Base-by-base conservation (phyloP, 2,797 vertebrate species). In the Anguilla marmorata region DNA sequence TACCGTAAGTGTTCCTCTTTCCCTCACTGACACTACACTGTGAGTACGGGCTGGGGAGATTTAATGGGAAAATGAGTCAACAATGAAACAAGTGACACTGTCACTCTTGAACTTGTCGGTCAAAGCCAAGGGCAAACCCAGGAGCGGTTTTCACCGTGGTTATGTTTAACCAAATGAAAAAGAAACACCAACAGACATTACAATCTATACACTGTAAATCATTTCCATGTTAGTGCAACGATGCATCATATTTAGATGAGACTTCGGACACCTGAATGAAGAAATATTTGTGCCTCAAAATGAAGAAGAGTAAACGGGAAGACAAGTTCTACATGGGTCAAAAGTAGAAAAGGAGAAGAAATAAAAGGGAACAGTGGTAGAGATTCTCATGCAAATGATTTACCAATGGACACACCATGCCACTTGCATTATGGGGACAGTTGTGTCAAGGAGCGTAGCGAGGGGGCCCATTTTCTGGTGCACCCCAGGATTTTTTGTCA, bases 361-460 rank as follows among this genome's bases (percentile, higher is more conserved):
- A 87, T 87, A 85, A 88, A 90, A 27, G 87, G 80, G 85, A 86
- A 84, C 87, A 60, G 76, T 85, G 93, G 92, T 93, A 90, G 93
- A 88, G 94, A 93, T 94, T 94, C 93, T 95, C 91, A 95, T 93
- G 95, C 88, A 93, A 92, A 95, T 93, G 90, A 89, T 93, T 93
- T 91, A 92, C 86, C 91, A 90, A 90, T 85, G 94, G 96, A 96
- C 96, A 96, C 96, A 96, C 95, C 87, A 90, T 95, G 96, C 95
- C 96, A 96, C 94, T 95, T 94, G 92, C 94, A 96, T 96, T 96
- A 96, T 87, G 88, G 89, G 91, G 92, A 96, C 94, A 93, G 95
- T 95, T 93, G 93, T 94, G 88, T 96, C 95, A 96, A 93, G 94
- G 90, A 91, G 84, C 91, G 89, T 91, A 4, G 88, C 91, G 86